Evolutionary conservation across 64 coral and sea anemone genomes (phyloP).

Genomic region (Pachyseris speciosa): DNA sequence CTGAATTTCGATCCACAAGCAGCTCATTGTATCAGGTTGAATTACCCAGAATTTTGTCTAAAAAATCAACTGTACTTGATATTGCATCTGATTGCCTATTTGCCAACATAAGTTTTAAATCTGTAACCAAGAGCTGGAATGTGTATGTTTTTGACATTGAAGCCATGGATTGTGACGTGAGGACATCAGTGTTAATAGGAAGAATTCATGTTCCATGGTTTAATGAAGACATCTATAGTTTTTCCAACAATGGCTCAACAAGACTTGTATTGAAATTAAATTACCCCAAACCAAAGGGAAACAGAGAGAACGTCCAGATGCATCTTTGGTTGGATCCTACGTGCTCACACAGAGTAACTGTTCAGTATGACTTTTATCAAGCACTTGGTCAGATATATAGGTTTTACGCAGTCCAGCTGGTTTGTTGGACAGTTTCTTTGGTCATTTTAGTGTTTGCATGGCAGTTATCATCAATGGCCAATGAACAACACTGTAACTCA

Average conservation of each 20-base stretch:
- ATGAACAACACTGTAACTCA: constrained; percentile 63
- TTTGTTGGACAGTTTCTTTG: constrained; percentile 83
- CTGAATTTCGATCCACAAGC: constrained; percentile 63
- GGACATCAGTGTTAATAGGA: constrained; percentile 43
- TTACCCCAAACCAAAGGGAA: constrained; percentile 78
- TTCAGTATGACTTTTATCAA: constrained; percentile 65
- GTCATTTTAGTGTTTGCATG: constrained; percentile 81
- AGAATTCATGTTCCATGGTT: constrained; percentile 94
- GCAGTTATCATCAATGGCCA: constrained; percentile 80
- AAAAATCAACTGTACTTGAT: constrained; percentile 34
- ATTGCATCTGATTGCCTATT: constrained; percentile 62
- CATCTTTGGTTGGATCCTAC: constrained; percentile 79
- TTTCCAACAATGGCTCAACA: constrained; percentile 54
- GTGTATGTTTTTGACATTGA: constrained; percentile 74
- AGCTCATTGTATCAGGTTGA: constrained; percentile 42
- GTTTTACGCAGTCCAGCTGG: constrained; percentile 80
- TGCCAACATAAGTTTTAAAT: constrained; percentile 74
- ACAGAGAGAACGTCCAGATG: constrained; percentile 57
- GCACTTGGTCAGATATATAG: constrained; percentile 86
- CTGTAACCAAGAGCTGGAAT: constrained; percentile 81
- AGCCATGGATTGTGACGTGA: constrained; percentile 63
- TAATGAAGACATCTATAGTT: constrained; percentile 83
- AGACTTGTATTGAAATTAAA: constrained; percentile 84
- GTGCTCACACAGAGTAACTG: constrained; percentile 84
- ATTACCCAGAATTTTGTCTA: constrained; percentile 73